A percentile compares a stretch with the other conserved stretches of the same genome.
Evolutionary conservation across 2,888 invertebrate genomes (phyloP).

Genomic region (Elegia similella): DNA sequence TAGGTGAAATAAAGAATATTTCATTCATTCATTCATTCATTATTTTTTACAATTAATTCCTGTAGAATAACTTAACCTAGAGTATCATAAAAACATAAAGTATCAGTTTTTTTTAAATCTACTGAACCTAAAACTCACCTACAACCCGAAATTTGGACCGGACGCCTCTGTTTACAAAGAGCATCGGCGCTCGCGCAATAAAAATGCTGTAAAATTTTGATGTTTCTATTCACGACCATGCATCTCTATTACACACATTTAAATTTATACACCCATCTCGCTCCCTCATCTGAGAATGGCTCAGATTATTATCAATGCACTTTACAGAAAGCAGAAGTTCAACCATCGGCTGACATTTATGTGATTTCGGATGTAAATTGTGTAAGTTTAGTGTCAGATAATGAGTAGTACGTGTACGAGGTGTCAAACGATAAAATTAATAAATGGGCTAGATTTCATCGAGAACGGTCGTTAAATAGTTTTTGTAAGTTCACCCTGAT

Average conservation of each 20-base stretch:
- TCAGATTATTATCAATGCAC: slow-evolving; percentile 80
- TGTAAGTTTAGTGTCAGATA: slow-evolving; percentile 71
- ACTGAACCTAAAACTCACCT: slow-evolving; percentile 31
- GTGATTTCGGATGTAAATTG: slow-evolving; percentile 77
- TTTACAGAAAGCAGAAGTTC: slow-evolving; percentile 80
- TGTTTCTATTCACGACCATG: slow-evolving; percentile 74
- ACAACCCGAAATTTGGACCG: slow-evolving; percentile 48
- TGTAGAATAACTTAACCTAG: background rate
- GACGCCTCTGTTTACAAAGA: slow-evolving; percentile 72
- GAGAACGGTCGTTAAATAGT: slow-evolving; percentile 40
- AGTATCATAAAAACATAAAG: slow-evolving; percentile 13
- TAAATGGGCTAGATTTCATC: slow-evolving; percentile 61
- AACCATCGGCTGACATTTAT: slow-evolving; percentile 71
- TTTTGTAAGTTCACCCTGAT: slow-evolving; percentile 25
- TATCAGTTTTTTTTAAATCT: slow-evolving; percentile 10
- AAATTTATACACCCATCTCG: slow-evolving; percentile 36
- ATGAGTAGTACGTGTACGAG: slow-evolving; percentile 60
- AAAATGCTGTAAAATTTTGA: slow-evolving; percentile 81
- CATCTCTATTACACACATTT: slow-evolving; percentile 37
- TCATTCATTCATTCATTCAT: no score
- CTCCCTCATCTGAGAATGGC: slow-evolving; percentile 60
- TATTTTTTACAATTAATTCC: no score
- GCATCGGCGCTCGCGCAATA: slow-evolving; percentile 69
- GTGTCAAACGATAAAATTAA: slow-evolving; percentile 78
- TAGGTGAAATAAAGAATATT: no score